Evolutionary conservation across 2,888 invertebrate species (phyloP).

Genomic region (Zelleria hepariella): DNA sequence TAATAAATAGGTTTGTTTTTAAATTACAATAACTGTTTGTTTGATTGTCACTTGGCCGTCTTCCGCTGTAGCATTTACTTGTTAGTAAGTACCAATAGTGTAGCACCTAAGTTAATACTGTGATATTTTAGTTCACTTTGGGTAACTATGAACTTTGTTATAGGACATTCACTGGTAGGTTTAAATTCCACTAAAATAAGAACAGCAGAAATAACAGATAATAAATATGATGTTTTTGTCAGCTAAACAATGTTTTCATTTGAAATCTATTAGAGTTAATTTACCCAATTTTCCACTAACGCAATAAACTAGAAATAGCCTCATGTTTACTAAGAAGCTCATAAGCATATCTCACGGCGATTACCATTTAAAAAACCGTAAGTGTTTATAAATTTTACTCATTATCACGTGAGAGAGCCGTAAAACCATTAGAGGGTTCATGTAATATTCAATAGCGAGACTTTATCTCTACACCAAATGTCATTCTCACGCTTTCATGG

Average conservation of each 20-base stretch:
- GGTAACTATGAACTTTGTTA: not conserved
- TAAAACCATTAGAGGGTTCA: slow-evolving; percentile 29
- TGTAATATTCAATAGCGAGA: slow-evolving; percentile 28
- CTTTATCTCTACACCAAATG: slow-evolving; percentile 20
- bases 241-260: not conserved
- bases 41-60: slow-evolving; percentile 42
- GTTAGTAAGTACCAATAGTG: slow-evolving; percentile 31
- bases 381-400: not conserved
- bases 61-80: slow-evolving; percentile 52
- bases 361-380: not conserved
- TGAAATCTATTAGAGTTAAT: not conserved
- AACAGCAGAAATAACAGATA: slow-evolving; percentile 6
- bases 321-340: not conserved
- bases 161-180: slow-evolving; percentile 5
- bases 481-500: slow-evolving; percentile 28
- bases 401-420: slow-evolving; percentile 9
- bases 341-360: not conserved
- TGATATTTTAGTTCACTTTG: slow-evolving; percentile 37
- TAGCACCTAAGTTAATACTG: slow-evolving; percentile 53
- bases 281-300: not conserved
- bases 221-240: slow-evolving; percentile 10
- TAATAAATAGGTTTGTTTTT: slow-evolving; percentile 61
- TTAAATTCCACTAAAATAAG: slow-evolving; percentile 4
- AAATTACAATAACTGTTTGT: slow-evolving; percentile 39
- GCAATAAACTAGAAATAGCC: not conserved